Evolutionary conservation across 2,888 invertebrate species (phyloP).

Genomic region (Tanytarsus gracilentus): DNA sequence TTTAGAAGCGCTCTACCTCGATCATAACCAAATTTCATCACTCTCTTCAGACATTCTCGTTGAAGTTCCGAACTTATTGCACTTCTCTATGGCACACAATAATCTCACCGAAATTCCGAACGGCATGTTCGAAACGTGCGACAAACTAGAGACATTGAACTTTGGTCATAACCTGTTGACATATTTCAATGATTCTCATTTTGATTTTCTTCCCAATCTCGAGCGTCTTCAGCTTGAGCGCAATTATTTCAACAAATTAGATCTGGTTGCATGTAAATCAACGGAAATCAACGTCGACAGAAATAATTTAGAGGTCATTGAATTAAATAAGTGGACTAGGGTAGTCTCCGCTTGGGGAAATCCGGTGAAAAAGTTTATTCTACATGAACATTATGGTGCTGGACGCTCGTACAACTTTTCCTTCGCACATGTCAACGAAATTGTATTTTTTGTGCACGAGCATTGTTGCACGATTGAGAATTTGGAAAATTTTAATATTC

Average conservation of each 20-base stretch:
- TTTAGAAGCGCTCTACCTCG: conserved; percentile 18
- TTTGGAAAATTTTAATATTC: conserved; percentile 19
- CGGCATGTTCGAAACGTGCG: background rate
- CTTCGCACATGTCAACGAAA: conserved; percentile 1
- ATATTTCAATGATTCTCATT: conserved; percentile 2
- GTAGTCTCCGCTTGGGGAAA: conserved; percentile 12
- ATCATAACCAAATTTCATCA: conserved; percentile 1
- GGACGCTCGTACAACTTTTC: conserved; percentile 15
- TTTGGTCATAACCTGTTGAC: conserved; percentile 13
- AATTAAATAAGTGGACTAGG: conserved; percentile 19
- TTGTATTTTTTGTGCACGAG: conserved; percentile 20
- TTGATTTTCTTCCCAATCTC: background rate
- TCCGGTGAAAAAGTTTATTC: background rate
- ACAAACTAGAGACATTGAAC: conserved; percentile 15
- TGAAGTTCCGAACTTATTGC: background rate
- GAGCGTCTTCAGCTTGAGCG: conserved; percentile 8
- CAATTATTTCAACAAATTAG: conserved; percentile 1
- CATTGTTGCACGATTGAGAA: conserved; percentile 16
- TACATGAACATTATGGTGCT: conserved; percentile 23
- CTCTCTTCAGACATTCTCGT: background rate
- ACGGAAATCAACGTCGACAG: conserved; percentile 15
- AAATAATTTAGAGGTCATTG: background rate
- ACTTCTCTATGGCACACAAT: conserved; percentile 24
- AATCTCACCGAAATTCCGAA: background rate
- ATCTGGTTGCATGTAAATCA: conserved; percentile 8